Conservation (phyloP, 1,140 invertebrate genomes). For the Teleopsis dalmanni region DNA sequence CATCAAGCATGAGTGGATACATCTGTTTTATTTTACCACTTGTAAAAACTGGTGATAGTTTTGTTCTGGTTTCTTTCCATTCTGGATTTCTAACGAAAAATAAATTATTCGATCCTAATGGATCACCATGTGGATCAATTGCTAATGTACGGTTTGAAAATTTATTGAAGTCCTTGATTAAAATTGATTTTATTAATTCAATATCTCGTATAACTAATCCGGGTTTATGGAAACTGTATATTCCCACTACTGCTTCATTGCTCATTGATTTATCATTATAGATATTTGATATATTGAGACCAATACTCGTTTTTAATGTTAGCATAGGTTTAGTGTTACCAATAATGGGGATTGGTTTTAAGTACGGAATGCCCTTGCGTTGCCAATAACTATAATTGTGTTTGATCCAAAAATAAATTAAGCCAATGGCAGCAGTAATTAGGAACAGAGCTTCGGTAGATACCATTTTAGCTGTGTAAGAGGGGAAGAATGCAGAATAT, state of each 20-base stretch:
- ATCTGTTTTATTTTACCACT: conserved; percentile 51
- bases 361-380: conserved; percentile 31
- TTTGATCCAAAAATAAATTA: conserved; percentile 1
- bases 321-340: conserved; percentile 29
- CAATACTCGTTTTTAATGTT: conserved; percentile 21
- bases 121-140: conserved; percentile 28
- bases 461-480: conserved; percentile 7
- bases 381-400: conserved; percentile 31
- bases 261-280: conserved; percentile 24
- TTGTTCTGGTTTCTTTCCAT: conserved; percentile 50
- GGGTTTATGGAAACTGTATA: conserved; percentile 45
- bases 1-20: conserved; percentile 47
- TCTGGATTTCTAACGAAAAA: conserved; percentile 30
- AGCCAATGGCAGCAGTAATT: neutral
- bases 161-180: conserved; percentile 47
- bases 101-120: conserved; percentile 28
- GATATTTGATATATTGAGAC: conserved; percentile 24
- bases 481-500: too few species aligned
- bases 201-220: conserved; percentile 47
- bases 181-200: conserved; percentile 47
- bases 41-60: conserved; percentile 51
- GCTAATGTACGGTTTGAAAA: conserved; percentile 29
- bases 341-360: conserved; percentile 25
- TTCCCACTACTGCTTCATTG: conserved; percentile 39
- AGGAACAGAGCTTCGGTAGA: neutral